Base-by-base conservation (phyloP, 2,888 invertebrate genomes). In the Sphinx pinastri region DNA sequence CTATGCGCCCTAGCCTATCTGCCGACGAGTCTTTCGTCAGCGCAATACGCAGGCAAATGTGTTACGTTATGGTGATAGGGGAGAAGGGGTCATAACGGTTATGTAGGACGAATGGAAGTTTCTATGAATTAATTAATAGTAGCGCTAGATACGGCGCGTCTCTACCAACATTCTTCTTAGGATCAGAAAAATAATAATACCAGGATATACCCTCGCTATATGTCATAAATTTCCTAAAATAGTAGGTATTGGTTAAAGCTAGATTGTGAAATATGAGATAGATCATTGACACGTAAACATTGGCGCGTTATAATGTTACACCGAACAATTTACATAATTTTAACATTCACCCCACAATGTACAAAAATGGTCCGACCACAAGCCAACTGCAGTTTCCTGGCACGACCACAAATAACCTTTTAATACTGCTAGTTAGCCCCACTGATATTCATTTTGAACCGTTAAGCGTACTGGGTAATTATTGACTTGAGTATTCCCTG, bases 361-460 rank as follows among this genome's bases (percentile, higher is more conserved):
- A 82, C 83, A 90, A 88, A 89, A 91, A 90, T 89, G 84, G 69
- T 70, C 73, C 73, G 76, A 91, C 91, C 92, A 79, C 91, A 89
- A 81, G 81, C 80, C 85, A 83, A 87, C 83, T 86, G 83, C 81
- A 82, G 88, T 86, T 91, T 92, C 92, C 92, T 90, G 90, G 81
- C 83, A 71, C 79, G 81, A 89, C 93, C 93, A 79, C 93, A 91
- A 91, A 91, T 85, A 84, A 86, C 87, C 88, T 90, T 88, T 92
- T 89, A 89, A 88, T 89, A 85, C 81, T 79, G 79, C 83, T 85
- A 77, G 85, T 89, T 81, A 79, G 63, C 74, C 70, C 58, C 57
- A 84, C 81, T 75, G 79, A 86, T 87, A 84, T 83, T 88, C 88
- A 90, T 90, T 84, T 81, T 81, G 76, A 77, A 84, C 84, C 84